Evolutionary conservation across 2,888 invertebrate species (phyloP), one percentile per base, ranked within the genome.

Genomic region (Sylvicola cinctus): DNA sequence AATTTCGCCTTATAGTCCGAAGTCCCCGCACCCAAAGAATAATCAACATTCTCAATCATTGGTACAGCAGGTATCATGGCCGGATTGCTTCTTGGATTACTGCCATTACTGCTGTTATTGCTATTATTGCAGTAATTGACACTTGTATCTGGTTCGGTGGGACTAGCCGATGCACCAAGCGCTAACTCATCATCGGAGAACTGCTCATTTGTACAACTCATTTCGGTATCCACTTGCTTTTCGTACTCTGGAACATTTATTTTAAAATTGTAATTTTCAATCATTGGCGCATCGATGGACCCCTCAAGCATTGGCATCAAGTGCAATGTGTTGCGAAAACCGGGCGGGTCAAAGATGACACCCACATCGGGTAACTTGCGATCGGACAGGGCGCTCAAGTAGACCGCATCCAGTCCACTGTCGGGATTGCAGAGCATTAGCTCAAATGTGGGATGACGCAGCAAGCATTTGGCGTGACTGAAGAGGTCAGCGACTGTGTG

Each of bases 91-190:
- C n/a, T n/a, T n/a, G n/a, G n/a, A n/a, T n/a, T n/a, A n/a, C n/a
- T n/a, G n/a, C n/a, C n/a, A n/a, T n/a, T n/a, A n/a, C 8, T 6
- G 5, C 27, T 12, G 4, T 27, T 27, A 10, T 12, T 8, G 27
- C 4, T 27, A 13, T 3, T 27, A 13, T 27, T 12, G n/a, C 27
- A 3, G 27, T 6, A 27, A 4, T 27, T 10, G 25, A 8, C 25
- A n/a, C n/a, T n/a, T n/a, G n/a, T n/a, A n/a, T n/a, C 46, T 3
- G 44, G 45, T 41, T 50, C 52, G 10, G 55, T 55, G 12, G 58
- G 59, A 44, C 59, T 58, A 3, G 58, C 59, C 3, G 59, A 59
- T 20, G 58, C 59, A 7, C 59, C 59, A 5, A 59, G 39, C 3
- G 51, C 55, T 25, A 59, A 44, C 39, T 59, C 58, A 39, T 57